Conservation (phyloP, 2,113 vertebrate genomes). For the Microcebus tavaratra region DNA sequence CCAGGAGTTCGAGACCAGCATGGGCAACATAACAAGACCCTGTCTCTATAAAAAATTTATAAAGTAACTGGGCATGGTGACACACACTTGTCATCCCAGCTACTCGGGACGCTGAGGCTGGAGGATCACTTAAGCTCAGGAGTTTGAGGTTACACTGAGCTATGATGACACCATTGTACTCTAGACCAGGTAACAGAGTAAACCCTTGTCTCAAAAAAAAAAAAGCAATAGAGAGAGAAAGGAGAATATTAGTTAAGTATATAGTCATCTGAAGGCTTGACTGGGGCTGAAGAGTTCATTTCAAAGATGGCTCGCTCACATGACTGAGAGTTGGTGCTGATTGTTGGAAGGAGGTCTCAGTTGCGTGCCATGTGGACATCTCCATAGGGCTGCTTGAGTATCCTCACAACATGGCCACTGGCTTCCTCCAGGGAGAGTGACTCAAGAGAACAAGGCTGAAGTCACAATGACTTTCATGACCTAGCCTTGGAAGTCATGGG, state of each 20-base stretch:
- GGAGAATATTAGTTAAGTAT: background rate
- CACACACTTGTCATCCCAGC: no score
- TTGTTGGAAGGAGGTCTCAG: background rate
- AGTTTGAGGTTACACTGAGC: no score
- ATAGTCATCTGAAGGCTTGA: background rate
- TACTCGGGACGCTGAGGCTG: no score
- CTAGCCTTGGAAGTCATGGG: background rate
- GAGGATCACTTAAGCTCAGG: no score
- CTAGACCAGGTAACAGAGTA: no score
- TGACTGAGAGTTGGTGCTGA: background rate
- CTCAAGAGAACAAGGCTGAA: background rate
- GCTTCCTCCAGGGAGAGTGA: background rate
- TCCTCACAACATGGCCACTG: background rate
- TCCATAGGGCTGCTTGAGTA: background rate
- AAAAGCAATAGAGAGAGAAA: no score
- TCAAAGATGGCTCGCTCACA: background rate
- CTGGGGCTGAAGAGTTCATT: background rate
- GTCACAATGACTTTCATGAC: background rate
- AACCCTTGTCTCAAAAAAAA: no score
- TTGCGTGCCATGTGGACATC: background rate
- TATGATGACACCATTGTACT: no score
- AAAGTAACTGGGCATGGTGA: no score
- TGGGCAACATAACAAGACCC: no score
- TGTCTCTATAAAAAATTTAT: no score
- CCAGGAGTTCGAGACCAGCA: no score